Conservation (phyloP, 2,113 vertebrate species). For the Egretta garzetta region DNA sequence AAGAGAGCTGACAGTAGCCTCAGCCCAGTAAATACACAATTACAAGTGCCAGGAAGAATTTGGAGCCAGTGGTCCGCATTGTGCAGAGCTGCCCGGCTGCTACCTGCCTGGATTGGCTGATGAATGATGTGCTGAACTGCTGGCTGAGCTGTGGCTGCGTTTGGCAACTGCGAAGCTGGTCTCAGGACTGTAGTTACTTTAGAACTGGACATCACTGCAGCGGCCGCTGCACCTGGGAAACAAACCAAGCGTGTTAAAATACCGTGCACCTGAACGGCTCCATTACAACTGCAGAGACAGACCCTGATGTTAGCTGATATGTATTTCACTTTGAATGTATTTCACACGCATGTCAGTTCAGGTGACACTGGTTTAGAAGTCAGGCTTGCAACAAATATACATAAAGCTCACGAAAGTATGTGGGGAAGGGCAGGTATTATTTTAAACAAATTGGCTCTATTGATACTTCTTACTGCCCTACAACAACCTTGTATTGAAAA, state of each 20-base stretch:
- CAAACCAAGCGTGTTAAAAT: neutral
- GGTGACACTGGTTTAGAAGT: neutral
- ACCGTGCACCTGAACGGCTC: accelerated
- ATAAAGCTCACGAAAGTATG: neutral
- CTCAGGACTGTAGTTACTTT: conserved; percentile 93
- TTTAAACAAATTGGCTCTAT: neutral
- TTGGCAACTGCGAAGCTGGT: conserved; percentile 87
- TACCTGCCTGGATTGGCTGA: conserved; percentile 90
- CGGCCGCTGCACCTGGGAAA: conserved; percentile 89
- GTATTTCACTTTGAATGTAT: neutral
- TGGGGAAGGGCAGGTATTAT: neutral
- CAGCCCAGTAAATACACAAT: neutral
- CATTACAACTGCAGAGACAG: accelerated
- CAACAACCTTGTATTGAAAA: neutral
- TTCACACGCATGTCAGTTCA: neutral
- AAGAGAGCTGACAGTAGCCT: neutral
- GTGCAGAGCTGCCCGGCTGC: neutral
- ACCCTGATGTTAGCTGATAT: neutral
- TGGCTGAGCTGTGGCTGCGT: conserved; percentile 85
- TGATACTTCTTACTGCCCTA: neutral
- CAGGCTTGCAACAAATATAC: neutral
- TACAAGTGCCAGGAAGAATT: neutral
- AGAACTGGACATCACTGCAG: conserved; percentile 96
- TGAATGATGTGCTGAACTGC: conserved; percentile 95
- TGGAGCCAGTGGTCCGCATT: accelerated